Base-by-base conservation (phyloP, 2,888 invertebrate species). In the Perizoma affinitatum region DNA sequence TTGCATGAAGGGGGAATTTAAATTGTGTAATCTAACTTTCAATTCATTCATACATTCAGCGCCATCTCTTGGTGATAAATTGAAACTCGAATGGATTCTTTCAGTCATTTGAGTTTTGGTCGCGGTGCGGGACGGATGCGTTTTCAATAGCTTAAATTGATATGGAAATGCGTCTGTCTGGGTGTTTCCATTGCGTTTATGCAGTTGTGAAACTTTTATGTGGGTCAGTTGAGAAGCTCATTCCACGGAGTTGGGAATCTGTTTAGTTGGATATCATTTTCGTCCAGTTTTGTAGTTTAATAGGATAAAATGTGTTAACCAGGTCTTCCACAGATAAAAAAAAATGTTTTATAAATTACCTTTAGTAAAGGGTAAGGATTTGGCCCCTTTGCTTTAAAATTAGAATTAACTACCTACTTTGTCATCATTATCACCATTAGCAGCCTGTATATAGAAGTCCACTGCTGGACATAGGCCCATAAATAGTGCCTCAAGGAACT, bases 11-110 rank as follows among this genome's bases (percentile, higher is more conserved):
- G 90, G 90, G 86, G 90, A 91, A 90, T 91, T 92, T 92, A 92
- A 92, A 92, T 92, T 90, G 90, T 90, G 89, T 92, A 91, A 92
- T 92, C 90, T 90, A 92, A 92, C 92, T 92, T 92, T 92, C 90
- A 92, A 92, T 91, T 92, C 92, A 92, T 91, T 92, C 91, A 92
- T 92, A 90, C 92, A 90, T 88, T 88, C 89, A 86, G 73, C 89
- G 90, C 90, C 91, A 92, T 90, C 92, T 92, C 86, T 85, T 72
- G 86, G 86, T 87, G 87, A 90, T 91, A 90, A 90, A 91, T 91
- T 92, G 89, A 90, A 92, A 91, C 87, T 86, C 78, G 80, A 84
- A 38, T 86, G 80, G 79, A 84, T 86, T 86, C 83, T 86, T 84
- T 83, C 80, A 81, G 82, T 83, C 88, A 86, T 87, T 90, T 88